Conservation (phyloP, 2,888 invertebrate genomes). For the Parthenolecanium corni region DNA sequence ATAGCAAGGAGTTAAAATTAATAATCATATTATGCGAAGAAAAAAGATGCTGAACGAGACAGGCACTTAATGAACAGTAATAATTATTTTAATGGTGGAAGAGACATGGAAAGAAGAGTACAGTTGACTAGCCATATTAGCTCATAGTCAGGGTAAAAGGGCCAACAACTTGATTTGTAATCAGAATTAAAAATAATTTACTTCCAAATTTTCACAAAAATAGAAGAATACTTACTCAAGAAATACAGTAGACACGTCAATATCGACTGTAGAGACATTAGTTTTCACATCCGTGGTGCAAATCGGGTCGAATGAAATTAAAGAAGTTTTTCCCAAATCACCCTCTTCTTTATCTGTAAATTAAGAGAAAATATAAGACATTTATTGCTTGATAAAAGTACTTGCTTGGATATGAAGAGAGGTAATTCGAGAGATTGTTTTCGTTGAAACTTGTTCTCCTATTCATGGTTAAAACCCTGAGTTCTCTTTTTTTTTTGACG, state of each 20-base stretch:
- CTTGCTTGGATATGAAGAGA: background rate
- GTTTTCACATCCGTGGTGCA: slow-evolving; percentile 19
- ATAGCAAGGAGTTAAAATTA: no score
- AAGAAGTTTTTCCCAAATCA: slow-evolving; percentile 43
- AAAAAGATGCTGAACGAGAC: no score
- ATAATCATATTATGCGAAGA: no score
- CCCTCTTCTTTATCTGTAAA: slow-evolving; percentile 54
- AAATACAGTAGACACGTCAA: slow-evolving; percentile 5
- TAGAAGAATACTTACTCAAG: slow-evolving; percentile 1
- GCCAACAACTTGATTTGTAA: background rate
- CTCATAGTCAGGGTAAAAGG: no score
- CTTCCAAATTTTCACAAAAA: background rate
- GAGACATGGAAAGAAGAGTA: no score
- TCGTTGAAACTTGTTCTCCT: background rate
- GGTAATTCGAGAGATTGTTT: background rate
- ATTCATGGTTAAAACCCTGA: no score
- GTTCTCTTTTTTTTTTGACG: no score
- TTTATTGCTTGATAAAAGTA: background rate
- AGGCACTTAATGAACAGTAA: no score
- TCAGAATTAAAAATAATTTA: background rate
- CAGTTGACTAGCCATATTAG: no score
- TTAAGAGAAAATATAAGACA: slow-evolving; percentile 29
- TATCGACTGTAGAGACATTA: background rate
- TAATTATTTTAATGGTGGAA: no score
- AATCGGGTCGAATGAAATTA: slow-evolving; percentile 30